Evolutionary conservation across 2,888 invertebrate genomes (phyloP).

Genomic region (Lepidonotus clava): DNA sequence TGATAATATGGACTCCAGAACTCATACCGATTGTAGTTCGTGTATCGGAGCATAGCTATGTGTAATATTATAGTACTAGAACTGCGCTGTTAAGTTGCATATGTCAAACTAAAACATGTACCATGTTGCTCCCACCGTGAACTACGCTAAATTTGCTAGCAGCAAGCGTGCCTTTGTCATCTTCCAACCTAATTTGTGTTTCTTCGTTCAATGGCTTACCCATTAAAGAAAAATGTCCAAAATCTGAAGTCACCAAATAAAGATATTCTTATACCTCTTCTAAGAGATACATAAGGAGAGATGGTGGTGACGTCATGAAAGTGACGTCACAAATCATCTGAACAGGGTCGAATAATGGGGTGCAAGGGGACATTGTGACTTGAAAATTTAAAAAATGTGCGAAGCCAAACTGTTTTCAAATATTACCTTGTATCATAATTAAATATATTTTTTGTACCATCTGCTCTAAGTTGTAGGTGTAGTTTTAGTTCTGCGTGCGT

Average conservation of each 20-base stretch:
- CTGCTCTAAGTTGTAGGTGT: neutral
- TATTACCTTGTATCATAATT: neutral
- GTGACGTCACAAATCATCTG: no score
- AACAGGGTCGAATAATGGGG: no score
- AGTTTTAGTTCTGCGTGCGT: conserved; percentile 2
- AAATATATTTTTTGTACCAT: conserved; percentile 30
- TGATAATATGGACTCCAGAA: neutral
- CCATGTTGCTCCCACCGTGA: neutral
- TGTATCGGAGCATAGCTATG: neutral
- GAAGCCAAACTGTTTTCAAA: neutral
- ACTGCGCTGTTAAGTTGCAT: conserved; percentile 4
- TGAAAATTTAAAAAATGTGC: no score
- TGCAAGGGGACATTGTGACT: no score
- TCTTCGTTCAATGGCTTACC: neutral
- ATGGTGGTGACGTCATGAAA: no score
- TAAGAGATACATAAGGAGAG: no score
- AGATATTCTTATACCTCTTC: conserved; percentile 34
- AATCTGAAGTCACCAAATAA: neutral
- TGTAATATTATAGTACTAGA: conserved; percentile 15
- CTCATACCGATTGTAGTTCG: neutral
- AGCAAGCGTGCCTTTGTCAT: neutral
- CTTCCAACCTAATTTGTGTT: neutral
- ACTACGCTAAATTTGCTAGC: neutral
- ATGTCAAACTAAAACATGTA: neutral
- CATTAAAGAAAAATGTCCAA: no score